Evolutionary conservation across 2,113 vertebrate genomes (phyloP).

Genomic region (Hystrix brachyura): DNA sequence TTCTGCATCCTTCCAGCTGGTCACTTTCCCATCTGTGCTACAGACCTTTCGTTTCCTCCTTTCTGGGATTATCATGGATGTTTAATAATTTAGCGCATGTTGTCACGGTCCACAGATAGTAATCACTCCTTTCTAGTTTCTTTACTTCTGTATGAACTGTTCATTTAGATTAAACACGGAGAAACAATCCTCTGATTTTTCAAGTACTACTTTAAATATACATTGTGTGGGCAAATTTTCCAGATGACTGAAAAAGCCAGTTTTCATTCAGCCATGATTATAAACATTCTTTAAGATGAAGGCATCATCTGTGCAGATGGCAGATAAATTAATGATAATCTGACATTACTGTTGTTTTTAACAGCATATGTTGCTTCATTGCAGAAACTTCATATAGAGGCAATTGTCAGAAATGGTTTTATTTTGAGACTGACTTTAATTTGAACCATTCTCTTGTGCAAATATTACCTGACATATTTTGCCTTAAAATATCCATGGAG

Average conservation of each 20-base stretch:
- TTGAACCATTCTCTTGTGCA: background rate
- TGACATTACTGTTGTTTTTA: background rate
- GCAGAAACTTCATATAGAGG: background rate
- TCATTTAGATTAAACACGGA: background rate
- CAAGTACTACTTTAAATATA: background rate
- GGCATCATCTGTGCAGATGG: background rate
- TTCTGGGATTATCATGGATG: background rate
- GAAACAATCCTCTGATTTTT: background rate
- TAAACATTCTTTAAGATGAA: background rate
- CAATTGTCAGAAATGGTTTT: background rate
- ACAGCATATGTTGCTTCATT: background rate
- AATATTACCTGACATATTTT: background rate
- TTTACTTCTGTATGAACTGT: background rate
- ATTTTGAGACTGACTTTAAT: background rate
- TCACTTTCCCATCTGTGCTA: background rate
- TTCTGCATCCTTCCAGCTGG: background rate
- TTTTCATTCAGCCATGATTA: background rate
- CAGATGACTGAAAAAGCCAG: background rate
- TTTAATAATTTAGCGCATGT: background rate
- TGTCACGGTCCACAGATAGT: background rate
- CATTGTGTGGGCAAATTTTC: background rate
- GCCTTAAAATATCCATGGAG: background rate
- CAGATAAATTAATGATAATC: background rate
- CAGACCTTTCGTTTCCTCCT: background rate
- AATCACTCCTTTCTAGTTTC: background rate